These are phyloP conservation scores for Cacatua alba DNA, from an alignment of 2,113 vertebrate genomes.

Conservation along the genomic window DNA sequence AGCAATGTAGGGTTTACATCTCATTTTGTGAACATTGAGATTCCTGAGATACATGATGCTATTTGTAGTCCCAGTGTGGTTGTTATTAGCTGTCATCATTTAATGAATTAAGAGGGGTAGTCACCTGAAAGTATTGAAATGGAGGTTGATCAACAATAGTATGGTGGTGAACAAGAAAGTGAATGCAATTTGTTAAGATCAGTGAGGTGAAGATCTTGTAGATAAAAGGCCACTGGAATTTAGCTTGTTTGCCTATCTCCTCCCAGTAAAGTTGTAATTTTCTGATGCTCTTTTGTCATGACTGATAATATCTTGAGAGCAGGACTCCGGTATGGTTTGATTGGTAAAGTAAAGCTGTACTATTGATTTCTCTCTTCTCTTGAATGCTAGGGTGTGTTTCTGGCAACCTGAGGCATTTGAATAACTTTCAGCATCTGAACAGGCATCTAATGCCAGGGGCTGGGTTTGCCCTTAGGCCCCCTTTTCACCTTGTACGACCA, in stretches of 20 bases:
- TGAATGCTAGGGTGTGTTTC: neutral
- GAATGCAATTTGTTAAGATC: neutral
- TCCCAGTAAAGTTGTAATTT: neutral
- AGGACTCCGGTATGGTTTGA: neutral
- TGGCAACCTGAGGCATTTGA: neutral
- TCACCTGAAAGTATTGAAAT: neutral
- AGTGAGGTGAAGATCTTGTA: neutral
- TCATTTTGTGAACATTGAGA: neutral
- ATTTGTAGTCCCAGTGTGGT: neutral
- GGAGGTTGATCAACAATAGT: neutral
- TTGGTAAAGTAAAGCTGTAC: neutral
- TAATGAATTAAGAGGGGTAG: neutral
- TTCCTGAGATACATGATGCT: neutral
- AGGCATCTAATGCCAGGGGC: neutral
- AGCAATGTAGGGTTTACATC: neutral
- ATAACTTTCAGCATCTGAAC: neutral
- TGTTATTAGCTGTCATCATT: neutral
- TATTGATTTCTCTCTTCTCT: neutral
- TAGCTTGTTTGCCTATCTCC: neutral
- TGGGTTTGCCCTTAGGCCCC: neutral
- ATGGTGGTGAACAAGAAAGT: neutral
- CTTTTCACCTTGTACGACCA: neutral
- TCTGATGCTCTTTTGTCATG: neutral
- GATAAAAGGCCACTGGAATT: neutral
- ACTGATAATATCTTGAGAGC: neutral